Evolutionary conservation across 2,888 invertebrate genomes (phyloP).

Genomic region (Esperia sulphurella): DNA sequence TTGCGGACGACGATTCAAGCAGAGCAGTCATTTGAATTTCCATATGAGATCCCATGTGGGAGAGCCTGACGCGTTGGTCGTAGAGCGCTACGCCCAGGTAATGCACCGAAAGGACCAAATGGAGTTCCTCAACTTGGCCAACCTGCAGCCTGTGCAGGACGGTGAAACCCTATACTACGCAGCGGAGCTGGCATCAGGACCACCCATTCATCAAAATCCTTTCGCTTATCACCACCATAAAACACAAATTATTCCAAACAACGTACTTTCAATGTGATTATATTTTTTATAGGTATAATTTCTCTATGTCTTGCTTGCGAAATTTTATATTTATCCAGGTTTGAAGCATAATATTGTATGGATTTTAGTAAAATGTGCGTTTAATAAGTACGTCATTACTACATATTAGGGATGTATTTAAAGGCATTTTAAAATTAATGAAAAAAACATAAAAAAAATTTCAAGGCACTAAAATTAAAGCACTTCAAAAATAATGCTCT

Average conservation of each 20-base stretch:
- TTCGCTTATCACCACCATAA: slow-evolving; percentile 18
- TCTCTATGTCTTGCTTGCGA: too few species aligned
- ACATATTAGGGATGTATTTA: too few species aligned
- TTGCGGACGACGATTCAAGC: slow-evolving; percentile 65
- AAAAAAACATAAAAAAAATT: too few species aligned
- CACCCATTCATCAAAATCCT: slow-evolving; percentile 21
- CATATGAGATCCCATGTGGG: slow-evolving; percentile 65
- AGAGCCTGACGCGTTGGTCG: slow-evolving; percentile 31
- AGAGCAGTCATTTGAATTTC: slow-evolving; percentile 70
- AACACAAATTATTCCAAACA: slow-evolving; percentile 21
- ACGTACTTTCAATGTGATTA: slow-evolving; percentile 14
- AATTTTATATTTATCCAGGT: too few species aligned
- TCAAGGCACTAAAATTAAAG: too few species aligned
- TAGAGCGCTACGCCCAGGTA: slow-evolving; percentile 43
- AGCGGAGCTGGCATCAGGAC: slow-evolving; percentile 42
- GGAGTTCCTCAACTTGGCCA: slow-evolving; percentile 54
- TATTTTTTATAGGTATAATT: neutral
- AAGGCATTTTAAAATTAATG: too few species aligned
- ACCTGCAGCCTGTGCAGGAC: slow-evolving; percentile 56
- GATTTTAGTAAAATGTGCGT: neutral
- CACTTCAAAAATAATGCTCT: too few species aligned
- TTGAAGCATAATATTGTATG: neutral
- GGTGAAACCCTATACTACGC: slow-evolving; percentile 65
- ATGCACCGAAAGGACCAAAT: slow-evolving; percentile 37
- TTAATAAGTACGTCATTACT: too few species aligned